A percentile compares a stretch with the other conserved stretches of the same genome.
Conservation (phyloP, 2,113 vertebrate species). For the Trichomycterus rosablanca region DNA sequence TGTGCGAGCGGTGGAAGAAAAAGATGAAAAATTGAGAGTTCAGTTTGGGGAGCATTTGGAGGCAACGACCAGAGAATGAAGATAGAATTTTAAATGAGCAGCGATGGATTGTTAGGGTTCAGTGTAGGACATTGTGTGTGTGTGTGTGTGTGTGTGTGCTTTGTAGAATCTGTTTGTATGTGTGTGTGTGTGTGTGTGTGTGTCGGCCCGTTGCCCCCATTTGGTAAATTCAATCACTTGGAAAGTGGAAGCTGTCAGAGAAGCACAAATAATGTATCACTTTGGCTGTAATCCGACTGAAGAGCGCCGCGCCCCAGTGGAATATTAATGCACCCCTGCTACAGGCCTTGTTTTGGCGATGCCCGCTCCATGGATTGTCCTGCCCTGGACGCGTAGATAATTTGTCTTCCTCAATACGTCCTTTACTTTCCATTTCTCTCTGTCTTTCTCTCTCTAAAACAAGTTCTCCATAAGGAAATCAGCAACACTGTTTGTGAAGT, state of each 20-base stretch:
- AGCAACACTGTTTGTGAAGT: too few species aligned
- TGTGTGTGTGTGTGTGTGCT: background rate
- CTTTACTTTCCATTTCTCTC: background rate
- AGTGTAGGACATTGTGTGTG: too few species aligned
- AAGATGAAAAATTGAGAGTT: conserved; percentile 38
- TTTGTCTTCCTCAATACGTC: background rate
- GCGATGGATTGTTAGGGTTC: conserved; percentile 4
- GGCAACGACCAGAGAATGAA: conserved; percentile 32
- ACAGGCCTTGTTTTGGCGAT: conserved; percentile 28
- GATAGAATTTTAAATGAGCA: conserved; percentile 31
- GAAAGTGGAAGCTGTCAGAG: conserved; percentile 41
- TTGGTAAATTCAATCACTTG: conserved; percentile 43
- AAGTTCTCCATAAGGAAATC: too few species aligned
- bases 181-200: conserved; percentile 9
- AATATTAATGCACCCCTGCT: conserved; percentile 31
- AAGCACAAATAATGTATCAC: conserved; percentile 41
- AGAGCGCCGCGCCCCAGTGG: conserved; percentile 29
- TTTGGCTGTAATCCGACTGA: conserved; percentile 22
- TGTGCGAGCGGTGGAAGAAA: conserved; percentile 14
- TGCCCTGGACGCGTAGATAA: background rate
- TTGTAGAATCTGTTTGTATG: conserved; percentile 6
- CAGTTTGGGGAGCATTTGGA: conserved; percentile 7
- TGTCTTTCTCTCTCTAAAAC: too few species aligned
- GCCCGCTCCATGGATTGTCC: background rate
- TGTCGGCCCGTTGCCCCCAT: conserved; percentile 8